Evolutionary conservation across 2,113 vertebrate species (phyloP), one percentile per base, ranked within the genome.

Genomic region (Vulpes ferrilata): DNA sequence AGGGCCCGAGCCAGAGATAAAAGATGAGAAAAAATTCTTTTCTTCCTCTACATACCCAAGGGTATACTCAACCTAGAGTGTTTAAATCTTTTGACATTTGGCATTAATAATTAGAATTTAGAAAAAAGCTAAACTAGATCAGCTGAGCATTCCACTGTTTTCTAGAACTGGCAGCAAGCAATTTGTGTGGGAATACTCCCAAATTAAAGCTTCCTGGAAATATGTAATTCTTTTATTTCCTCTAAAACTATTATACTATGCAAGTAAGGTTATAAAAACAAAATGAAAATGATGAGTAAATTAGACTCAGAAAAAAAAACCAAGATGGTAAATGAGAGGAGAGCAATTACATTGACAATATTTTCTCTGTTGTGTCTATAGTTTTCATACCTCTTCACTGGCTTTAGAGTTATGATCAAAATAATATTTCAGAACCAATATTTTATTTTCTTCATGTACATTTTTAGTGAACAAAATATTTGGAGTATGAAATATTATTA

Each of bases 201-300:
- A 97, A 90, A 87, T 57, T 94, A 80, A 74, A 90, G 3, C 15
- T 17, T 87, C 13, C 17, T 90, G 20, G 23, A 93, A 88, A 93
- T 93, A 64, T 60, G 7, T 71, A 91, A 74, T 78, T 84, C 17
- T 73, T 97, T 69, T 51, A 74, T 80, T 88, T 96, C 5, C 7
- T 91, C 20, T 93, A 55, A 95, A 57, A 84, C 30, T 65, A 82
- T 78, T 90, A 88, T 13, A 90, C 10, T 64, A 81, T 71, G 30
- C 17, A 97, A 94, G 51, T 92, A 57, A 95, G 10, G 10, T 65
- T 65, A 84, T 88, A 96, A 97, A 96, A 55, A 78, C 35, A 95
- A 93, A 85, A 19, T 92, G n/a, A 90, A 94, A 97, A 88, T 74
- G 43, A 76, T 65, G 23, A 85, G 32, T 90, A 76, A 96, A 85